Evolutionary conservation across 2,888 invertebrate genomes (phyloP).

Genomic region (Aporophyla lueneburgensis): DNA sequence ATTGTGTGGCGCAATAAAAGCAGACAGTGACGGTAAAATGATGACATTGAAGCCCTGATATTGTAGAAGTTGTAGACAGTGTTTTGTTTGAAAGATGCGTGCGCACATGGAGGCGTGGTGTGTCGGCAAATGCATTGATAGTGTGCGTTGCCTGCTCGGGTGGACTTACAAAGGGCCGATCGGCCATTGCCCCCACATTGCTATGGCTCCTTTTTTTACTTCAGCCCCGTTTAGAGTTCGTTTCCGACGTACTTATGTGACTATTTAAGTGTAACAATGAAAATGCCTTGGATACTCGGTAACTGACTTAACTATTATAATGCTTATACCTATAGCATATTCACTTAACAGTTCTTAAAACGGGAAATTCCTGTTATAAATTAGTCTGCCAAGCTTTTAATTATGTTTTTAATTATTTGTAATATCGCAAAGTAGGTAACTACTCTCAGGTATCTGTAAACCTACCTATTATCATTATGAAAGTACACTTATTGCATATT

Average conservation of each 20-base stretch:
- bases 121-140: slow-evolving; percentile 64
- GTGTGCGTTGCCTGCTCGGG: slow-evolving; percentile 54
- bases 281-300: slow-evolving; percentile 6
- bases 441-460: not conserved
- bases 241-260: slow-evolving; percentile 55
- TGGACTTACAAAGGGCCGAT: slow-evolving; percentile 73
- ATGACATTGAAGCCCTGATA: slow-evolving; percentile 1
- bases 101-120: slow-evolving; percentile 33
- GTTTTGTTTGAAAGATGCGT: slow-evolving; percentile 40
- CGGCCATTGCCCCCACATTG: slow-evolving; percentile 83
- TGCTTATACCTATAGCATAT: not conserved
- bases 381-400: not conserved
- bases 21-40: not conserved
- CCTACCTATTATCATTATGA: slow-evolving; percentile 21
- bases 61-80: slow-evolving; percentile 6
- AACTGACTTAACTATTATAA: slow-evolving; percentile 1
- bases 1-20: not conserved
- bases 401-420: not conserved
- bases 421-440: not conserved
- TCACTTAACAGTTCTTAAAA: slow-evolving; percentile 27
- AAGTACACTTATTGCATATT: slow-evolving; percentile 43
- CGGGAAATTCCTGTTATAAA: slow-evolving; percentile 8
- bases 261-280: slow-evolving; percentile 24
- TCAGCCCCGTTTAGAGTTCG: slow-evolving; percentile 73
- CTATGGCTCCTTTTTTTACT: slow-evolving; percentile 72